Base-by-base conservation (phyloP, 2,113 vertebrate genomes). In the Alligator sinensis region DNA sequence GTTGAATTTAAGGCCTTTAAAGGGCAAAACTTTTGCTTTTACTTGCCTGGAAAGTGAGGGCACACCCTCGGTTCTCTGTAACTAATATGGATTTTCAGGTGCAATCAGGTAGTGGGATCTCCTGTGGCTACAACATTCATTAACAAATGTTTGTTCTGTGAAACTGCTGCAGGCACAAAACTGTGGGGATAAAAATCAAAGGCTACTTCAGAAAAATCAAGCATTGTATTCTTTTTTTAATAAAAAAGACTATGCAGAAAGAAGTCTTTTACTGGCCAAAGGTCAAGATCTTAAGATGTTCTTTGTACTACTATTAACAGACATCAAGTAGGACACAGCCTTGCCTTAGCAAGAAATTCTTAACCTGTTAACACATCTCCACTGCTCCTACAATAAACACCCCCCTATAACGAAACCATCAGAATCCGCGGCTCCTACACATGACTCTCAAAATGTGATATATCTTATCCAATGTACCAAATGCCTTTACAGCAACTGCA, bases 111-210 rank as follows among this genome's bases (percentile, higher is more conserved):
- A 83, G 66, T 66, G 78, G n/a, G 38, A 6, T 3, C 21, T 57
- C 11, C 63, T 74, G 38, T 83, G 89, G 18, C 17, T 18, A 72
- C 3, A 28, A 6, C 25, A 88, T 17, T 5, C 17, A 72, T 11
- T 2, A 72, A 74, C 6, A 25, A 10, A 34, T 34, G 34, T 34
- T 8, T 58, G 5, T 47, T 85, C 57, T 2, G 1, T 24, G 70
- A 64, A 93, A 84, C 2, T 2, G 12, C 24, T 38, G 34, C 1
- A 78, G 55, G 27, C 5, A 30, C 57, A 82, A 75, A 59, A 27
- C 4, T 27, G 11, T 34, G 34, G 4, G 1, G 0, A 0, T 30
- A 38, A 3, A 61, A n/a, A 34, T 11, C 55, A 80, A 28, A 89
- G 4, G 47, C 0, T 0, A 1, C 1, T 84, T 60, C 28, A 13